Evolutionary conservation across 2,888 invertebrate species (phyloP).

Genomic region (Agrotis clavis): DNA sequence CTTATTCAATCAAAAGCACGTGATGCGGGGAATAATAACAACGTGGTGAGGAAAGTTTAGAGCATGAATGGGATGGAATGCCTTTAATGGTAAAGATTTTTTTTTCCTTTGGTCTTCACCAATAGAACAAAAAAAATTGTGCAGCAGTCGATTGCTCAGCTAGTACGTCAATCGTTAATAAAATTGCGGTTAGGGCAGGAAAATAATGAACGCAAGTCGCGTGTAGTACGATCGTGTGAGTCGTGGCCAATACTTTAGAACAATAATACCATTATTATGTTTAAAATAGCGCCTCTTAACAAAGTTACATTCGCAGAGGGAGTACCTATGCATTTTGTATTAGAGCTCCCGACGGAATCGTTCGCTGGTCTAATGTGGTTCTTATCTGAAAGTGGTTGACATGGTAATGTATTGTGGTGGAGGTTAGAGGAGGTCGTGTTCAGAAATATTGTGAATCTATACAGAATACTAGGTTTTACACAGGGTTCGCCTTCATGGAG

Average conservation of each 20-base stretch:
- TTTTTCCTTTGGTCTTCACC: too few relatives aligned
- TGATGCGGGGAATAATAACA: too few relatives aligned
- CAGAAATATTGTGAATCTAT: background rate
- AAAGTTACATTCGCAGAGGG: constrained; percentile 37
- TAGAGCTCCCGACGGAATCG: constrained; percentile 26
- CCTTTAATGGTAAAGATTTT: too few relatives aligned
- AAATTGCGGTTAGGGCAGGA: too few relatives aligned
- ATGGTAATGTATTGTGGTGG: constrained; percentile 5
- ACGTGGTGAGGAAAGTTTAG: too few relatives aligned
- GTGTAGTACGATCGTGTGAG: too few relatives aligned
- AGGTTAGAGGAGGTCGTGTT: background rate
- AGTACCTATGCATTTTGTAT: constrained; percentile 40
- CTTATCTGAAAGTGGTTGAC: constrained; percentile 42
- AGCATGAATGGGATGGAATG: too few relatives aligned
- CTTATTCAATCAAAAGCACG: too few relatives aligned
- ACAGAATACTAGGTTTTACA: background rate
- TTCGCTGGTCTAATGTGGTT: constrained; percentile 29
- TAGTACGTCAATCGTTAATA: too few relatives aligned
- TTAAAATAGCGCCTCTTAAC: constrained; percentile 45
- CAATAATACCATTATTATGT: constrained; percentile 30
- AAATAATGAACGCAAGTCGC: background rate
- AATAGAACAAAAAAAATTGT: too few relatives aligned
- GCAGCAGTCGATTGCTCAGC: too few relatives aligned
- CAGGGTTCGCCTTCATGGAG: too few relatives aligned
- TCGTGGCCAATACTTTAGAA: background rate